Conservation (phyloP, 64 coral and sea anemone genomes). For the Pocillopora verrucosa region DNA sequence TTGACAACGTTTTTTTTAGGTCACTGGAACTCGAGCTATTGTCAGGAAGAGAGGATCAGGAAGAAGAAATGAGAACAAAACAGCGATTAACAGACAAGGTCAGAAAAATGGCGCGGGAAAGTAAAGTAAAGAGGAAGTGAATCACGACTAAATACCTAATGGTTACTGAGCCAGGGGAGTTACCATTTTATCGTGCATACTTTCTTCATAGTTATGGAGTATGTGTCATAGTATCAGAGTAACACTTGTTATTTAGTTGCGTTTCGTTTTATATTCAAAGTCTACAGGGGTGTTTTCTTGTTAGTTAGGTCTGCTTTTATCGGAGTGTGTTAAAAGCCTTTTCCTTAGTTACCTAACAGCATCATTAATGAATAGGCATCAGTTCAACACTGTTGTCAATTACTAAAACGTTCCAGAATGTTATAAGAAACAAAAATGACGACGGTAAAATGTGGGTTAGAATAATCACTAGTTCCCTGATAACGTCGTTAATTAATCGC, state of each 20-base stretch:
- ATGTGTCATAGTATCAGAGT: too few species aligned
- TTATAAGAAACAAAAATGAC: slow-evolving; percentile 2
- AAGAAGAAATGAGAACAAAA: slow-evolving; percentile 62
- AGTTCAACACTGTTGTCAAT: slow-evolving; percentile 1
- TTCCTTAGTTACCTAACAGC: slow-evolving; percentile 16
- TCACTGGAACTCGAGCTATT: slow-evolving; percentile 48
- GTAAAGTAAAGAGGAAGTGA: slow-evolving; percentile 13
- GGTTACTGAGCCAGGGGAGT: too few species aligned
- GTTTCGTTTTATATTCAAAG: too few species aligned
- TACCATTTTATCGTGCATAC: too few species aligned
- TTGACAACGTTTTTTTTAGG: slow-evolving; percentile 57
- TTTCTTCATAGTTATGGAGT: too few species aligned
- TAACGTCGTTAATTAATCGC: slow-evolving; percentile 4
- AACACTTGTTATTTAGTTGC: too few species aligned
- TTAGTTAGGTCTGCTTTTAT: too few species aligned
- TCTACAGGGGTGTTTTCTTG: too few species aligned
- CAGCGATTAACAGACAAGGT: slow-evolving; percentile 45
- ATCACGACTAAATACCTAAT: slow-evolving; percentile 15
- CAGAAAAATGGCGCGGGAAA: slow-evolving; percentile 14
- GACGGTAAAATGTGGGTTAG: background rate
- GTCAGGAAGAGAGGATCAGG: slow-evolving; percentile 53
- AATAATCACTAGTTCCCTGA: slow-evolving; percentile 18
- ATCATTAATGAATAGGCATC: background rate
- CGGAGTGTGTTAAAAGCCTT: slow-evolving; percentile 19
- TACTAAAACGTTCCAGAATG: slow-evolving; percentile 5